These are phyloP conservation scores for Cynopterus brachyotis DNA, from an alignment of 2,113 vertebrate species.

Conservation along the genomic window DNA sequence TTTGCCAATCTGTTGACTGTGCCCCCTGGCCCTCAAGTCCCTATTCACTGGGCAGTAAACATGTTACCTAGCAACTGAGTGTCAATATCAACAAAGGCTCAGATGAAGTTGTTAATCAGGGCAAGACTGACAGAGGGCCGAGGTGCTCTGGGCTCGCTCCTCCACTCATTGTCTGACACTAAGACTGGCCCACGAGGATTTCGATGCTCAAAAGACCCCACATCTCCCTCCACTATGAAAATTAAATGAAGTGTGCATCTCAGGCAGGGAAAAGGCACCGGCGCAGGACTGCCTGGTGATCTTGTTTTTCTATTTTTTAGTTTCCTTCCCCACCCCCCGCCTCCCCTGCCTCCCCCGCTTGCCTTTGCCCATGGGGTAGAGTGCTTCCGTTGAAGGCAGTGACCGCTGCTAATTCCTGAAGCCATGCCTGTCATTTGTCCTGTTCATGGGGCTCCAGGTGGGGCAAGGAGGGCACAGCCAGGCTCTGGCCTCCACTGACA, in stretches of 20 bases:
- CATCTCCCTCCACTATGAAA: conserved; percentile 82
- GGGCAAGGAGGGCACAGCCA: conserved; percentile 59
- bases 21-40: conserved; percentile 84
- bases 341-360: no score
- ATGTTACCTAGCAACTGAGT: conserved; percentile 87
- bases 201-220: conserved; percentile 78
- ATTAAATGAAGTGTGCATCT: conserved; percentile 83
- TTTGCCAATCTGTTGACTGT: conserved; percentile 90
- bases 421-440: conserved; percentile 68
- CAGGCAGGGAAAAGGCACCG: conserved; percentile 81
- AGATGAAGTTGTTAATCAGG: conserved; percentile 89
- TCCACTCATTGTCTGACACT: conserved; percentile 75
- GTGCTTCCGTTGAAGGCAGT: conserved; percentile 64
- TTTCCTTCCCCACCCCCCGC: conserved; percentile 63
- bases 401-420: conserved; percentile 80
- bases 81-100: conserved; percentile 89
- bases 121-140: conserved; percentile 82
- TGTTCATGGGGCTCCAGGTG: conserved; percentile 72
- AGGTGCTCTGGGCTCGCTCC: conserved; percentile 66
- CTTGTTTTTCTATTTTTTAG: conserved; percentile 44
- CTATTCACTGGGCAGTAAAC: conserved; percentile 88
- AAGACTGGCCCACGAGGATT: conserved; percentile 75
- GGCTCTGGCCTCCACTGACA: background rate
- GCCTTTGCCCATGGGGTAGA: conserved; percentile 67
- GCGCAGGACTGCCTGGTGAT: conserved; percentile 70